A percentile compares a stretch with the other conserved stretches of the same genome.
Evolutionary conservation across 1,140 invertebrate genomes (phyloP).

Genomic region (Yoshiicerus persimilis): DNA sequence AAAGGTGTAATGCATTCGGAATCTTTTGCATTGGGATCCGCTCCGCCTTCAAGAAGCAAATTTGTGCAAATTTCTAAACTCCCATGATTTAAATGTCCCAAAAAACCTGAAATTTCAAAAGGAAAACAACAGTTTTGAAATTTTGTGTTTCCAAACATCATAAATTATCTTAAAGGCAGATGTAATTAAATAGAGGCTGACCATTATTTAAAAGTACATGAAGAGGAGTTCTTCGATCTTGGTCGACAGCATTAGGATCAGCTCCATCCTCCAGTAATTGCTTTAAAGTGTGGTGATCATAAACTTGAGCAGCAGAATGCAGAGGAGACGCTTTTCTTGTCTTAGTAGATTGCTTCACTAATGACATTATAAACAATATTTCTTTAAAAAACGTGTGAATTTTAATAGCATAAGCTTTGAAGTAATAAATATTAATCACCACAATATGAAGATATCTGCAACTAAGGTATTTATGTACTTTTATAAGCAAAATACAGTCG

Average conservation of each 20-base stretch:
- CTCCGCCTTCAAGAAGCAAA: not conserved
- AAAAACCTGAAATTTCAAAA: not conserved
- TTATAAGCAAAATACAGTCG: too few relatives aligned
- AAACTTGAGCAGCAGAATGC: not conserved
- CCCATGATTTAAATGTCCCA: not conserved
- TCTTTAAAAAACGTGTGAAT: too few relatives aligned
- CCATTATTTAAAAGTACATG: not conserved
- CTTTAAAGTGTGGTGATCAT: not conserved
- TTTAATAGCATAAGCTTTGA: not conserved
- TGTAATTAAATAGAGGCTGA: not conserved
- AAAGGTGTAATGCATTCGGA: conserved; percentile 45
- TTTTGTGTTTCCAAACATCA: not conserved
- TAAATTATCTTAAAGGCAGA: too few relatives aligned
- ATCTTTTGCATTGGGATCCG: not conserved
- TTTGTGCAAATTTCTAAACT: not conserved
- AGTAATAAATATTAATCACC: too few relatives aligned
- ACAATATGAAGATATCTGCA: too few relatives aligned
- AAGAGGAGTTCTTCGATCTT: not conserved
- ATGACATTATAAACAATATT: not conserved
- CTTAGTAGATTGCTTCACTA: not conserved
- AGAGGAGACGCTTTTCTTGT: not conserved
- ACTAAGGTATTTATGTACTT: too few relatives aligned
- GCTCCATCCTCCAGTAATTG: not conserved
- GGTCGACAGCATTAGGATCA: not conserved
- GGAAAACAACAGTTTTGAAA: not conserved